Percentiles rank a stretch among this genome's conserved stretches.
Evolutionary conservation across 2,113 vertebrate genomes (phyloP).

Genomic region (Oriolus oriolus): DNA sequence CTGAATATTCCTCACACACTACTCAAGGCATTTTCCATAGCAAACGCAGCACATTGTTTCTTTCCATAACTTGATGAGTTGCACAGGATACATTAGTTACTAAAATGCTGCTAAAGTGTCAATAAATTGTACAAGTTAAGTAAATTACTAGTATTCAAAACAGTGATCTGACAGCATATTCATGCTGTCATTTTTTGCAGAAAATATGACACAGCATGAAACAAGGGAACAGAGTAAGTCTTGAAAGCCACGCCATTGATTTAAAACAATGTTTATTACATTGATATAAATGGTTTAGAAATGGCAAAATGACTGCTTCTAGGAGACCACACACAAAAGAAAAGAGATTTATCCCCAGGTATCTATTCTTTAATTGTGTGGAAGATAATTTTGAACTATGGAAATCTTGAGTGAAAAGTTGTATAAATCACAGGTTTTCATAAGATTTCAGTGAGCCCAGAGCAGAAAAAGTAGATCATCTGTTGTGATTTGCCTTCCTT

Average conservation of each 20-base stretch:
- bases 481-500: accelerated
- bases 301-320: neutral
- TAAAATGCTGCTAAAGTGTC: neutral
- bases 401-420: neutral
- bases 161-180: neutral
- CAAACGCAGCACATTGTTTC: accelerated
- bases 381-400: neutral
- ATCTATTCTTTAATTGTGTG: neutral
- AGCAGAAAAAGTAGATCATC: neutral
- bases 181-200: neutral
- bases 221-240: neutral
- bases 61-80: neutral
- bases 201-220: neutral
- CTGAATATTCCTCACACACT: neutral
- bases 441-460: neutral
- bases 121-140: neutral
- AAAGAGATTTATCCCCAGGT: neutral
- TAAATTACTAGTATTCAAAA: neutral
- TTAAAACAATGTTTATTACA: neutral
- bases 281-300: neutral
- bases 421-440: neutral
- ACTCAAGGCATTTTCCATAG: neutral
- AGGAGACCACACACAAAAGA: neutral
- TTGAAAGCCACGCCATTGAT: neutral
- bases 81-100: neutral